A percentile compares a stretch with the other conserved stretches of the same genome.
Evolutionary conservation across 2,113 vertebrate species (phyloP).

Genomic region (Trematocara zebra): DNA sequence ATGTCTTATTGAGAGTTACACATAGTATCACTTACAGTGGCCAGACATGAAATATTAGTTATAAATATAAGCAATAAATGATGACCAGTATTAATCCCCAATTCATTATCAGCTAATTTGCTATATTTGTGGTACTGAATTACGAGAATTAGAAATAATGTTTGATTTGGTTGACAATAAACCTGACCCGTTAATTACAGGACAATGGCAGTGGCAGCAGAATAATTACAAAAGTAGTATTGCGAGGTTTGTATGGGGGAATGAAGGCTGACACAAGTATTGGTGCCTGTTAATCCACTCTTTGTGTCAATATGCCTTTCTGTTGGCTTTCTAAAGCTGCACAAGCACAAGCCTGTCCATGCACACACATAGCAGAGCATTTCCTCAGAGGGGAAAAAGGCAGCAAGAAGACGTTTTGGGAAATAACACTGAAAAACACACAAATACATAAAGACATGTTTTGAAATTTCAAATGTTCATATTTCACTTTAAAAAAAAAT

Average conservation of each 20-base stretch:
- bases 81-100: neutral
- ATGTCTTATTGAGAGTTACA: neutral
- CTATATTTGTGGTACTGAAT: neutral
- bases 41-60: neutral
- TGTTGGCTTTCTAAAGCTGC: neutral
- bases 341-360: neutral
- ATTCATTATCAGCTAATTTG: neutral
- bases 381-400: neutral
- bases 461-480: neutral
- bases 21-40: neutral
- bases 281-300: neutral
- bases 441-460: neutral
- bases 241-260: neutral
- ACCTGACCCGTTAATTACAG: neutral
- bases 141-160: neutral
- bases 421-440: neutral
- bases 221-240: neutral
- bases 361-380: neutral
- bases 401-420: neutral
- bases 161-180: neutral
- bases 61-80: neutral
- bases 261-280: neutral
- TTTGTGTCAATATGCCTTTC: neutral
- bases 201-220: neutral
- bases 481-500: accelerated